Base-by-base conservation (phyloP, 1,140 invertebrate species). In the Anastrepha obliqua region DNA sequence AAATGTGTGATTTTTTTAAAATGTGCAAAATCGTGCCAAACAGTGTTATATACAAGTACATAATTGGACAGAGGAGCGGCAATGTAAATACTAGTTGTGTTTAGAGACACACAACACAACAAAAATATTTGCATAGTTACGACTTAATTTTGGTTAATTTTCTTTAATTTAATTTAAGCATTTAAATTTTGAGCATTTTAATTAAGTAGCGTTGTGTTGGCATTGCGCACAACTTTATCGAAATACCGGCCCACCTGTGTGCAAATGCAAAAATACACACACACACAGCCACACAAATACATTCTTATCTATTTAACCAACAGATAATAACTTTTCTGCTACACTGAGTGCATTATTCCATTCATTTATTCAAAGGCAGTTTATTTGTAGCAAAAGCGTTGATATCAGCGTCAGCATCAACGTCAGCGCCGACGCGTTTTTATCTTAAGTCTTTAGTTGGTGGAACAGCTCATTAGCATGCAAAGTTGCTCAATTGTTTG, bases 91-190 rank as follows among this genome's bases (percentile, higher is more conserved):
- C 51, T 11, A 55, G n/a, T 47, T 81, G 17, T 9, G 6, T 7
- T 67, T 39, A 8, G 29, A 29, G 42, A 64, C 20, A 42, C 8
- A 9, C 64, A 67, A 3, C 5, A 15, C 70, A 47, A 47, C 13
- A 9, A 20, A 55, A 6, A 81, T 55, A 81, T 81, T 81, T 81
- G 74, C 74, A 81, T 81, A 47, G 74, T n/a, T 55, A 81, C n/a
- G 5, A 81, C 29, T 81, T 81, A 58, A 81, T 81, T 81, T 81
- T 81, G 74, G 74, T 55, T n/a, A 81, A 81, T 81, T 81, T 81
- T 11, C 13, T 81, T 81, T 81, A 81, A 81, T 55, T 81, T 55
- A 81, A 81, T 81, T 47, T 81, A 11, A 55, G 29, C 29, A 29
- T 55, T 55, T 67, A n/a, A 55, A 2, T 3, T 62, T 17, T 81